Conservation (phyloP, 2,797 vertebrate species). For the Sternotherus odoratus region DNA sequence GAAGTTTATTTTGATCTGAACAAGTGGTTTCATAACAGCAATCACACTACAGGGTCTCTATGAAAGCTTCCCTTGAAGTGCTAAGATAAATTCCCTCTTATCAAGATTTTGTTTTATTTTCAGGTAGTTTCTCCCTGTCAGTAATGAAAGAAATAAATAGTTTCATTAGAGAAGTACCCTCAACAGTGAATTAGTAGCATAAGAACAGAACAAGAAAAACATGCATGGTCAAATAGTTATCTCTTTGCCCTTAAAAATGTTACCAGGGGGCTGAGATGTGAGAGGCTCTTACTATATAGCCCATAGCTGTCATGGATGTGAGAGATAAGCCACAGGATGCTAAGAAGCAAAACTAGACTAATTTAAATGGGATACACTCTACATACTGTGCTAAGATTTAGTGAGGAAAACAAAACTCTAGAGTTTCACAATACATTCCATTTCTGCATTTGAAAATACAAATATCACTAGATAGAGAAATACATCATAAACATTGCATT, state of each 20-base stretch:
- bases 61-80: neutral
- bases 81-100: neutral
- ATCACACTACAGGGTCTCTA: neutral
- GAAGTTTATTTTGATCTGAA: neutral
- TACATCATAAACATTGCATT: neutral
- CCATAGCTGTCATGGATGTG: accelerated
- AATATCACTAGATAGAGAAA: neutral
- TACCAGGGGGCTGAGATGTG: neutral
- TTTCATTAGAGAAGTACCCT: neutral
- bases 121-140: neutral
- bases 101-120: neutral
- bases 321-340: neutral
- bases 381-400: neutral
- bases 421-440: neutral
- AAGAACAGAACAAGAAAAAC: neutral
- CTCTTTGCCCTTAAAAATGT: accelerated
- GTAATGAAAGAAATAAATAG: neutral
- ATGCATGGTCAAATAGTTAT: neutral
- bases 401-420: neutral
- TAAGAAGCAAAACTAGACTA: neutral
- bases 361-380: neutral
- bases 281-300: accelerated
- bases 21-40: neutral
- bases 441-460: neutral
- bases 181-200: neutral